Evolutionary conservation across 2,888 invertebrate species (phyloP), one percentile per base, ranked within the genome.

Genomic region (Cryptus armator): DNA sequence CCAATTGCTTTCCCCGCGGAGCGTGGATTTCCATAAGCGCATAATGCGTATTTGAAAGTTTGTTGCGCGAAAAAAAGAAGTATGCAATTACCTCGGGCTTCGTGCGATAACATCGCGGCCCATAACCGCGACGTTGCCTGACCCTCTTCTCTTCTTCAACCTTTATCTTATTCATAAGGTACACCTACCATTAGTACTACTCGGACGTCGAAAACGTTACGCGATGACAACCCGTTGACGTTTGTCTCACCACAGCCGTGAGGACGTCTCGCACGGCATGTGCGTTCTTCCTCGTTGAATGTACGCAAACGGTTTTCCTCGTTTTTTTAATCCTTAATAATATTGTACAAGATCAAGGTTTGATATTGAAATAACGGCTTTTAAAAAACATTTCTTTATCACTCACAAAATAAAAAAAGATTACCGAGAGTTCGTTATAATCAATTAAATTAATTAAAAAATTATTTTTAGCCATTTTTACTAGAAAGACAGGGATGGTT

Each of bases 221-320:
- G 68, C 51, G 83, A 79, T 83, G 83, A 83, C 83, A 83, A 78
- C 78, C 48, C 53, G 74, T 83, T 83, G 79, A 83, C 83, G 75
- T 68, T 64, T 44, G 19, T 37, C 56, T 24, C 56, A 56, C 56
- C 56, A 10, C 12, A 37, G 37, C 5, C 29, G 62, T 64, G 48
- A 10, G 56, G 48, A 74, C 48, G 66, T 64, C 64, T 46, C 16
- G 19, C 51, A 37, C 9, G 24, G 56, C 24, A 56, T 24, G 24
- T 19, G 56, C 3, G 19, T 19, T 10, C 19, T 9, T 56, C 16
- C 7, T 16, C 1, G 16, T 24, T 56, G 24, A 7, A 53, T 56
- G 19, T 9, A 19, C 56, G 10, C 3, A 19, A 24, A 24, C 3
- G 6, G 16, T 56, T 56, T 51, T 51, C 3, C 3, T 53, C 53